Evolutionary conservation across 2,888 invertebrate species (phyloP).

Genomic region (Boloria euphrosyne): DNA sequence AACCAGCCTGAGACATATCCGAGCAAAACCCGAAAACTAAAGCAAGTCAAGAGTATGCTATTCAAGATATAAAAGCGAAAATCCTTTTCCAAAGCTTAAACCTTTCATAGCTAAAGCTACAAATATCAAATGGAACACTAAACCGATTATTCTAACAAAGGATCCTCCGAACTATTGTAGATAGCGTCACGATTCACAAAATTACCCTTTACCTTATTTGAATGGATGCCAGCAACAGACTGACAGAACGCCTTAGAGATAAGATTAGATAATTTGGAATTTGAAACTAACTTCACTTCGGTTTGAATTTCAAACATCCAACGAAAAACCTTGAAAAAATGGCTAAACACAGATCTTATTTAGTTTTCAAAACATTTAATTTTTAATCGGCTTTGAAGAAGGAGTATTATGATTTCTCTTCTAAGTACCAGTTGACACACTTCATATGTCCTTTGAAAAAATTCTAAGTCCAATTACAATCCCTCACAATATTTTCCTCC

Average conservation of each 20-base stretch:
- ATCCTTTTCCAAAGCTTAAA: constrained; percentile 11
- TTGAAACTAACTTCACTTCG: neutral
- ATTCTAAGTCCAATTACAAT: too few species aligned
- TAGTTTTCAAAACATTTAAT: too few species aligned
- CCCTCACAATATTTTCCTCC: too few species aligned
- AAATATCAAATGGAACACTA: constrained; percentile 22
- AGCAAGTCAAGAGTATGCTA: constrained; percentile 5
- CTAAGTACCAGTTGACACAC: too few species aligned
- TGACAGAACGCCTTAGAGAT: constrained; percentile 4
- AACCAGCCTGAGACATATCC: too few species aligned
- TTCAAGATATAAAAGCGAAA: constrained; percentile 8
- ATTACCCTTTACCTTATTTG: constrained; percentile 28
- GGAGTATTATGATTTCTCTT: too few species aligned
- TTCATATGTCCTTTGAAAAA: too few species aligned
- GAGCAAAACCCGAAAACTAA: neutral
- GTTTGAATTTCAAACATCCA: too few species aligned
- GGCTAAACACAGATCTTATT: too few species aligned
- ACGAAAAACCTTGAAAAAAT: too few species aligned
- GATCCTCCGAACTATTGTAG: constrained; percentile 17
- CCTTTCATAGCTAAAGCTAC: constrained; percentile 20
- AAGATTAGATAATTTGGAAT: constrained; percentile 11
- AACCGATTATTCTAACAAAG: constrained; percentile 23
- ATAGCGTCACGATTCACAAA: constrained; percentile 29
- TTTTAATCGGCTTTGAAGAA: too few species aligned
- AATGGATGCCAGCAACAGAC: constrained; percentile 25